A percentile compares a stretch with the other conserved stretches of the same genome.
These are phyloP conservation scores for Aldabrachelys gigantea DNA, from an alignment of 2,113 vertebrate genomes.

Conservation along the genomic window DNA sequence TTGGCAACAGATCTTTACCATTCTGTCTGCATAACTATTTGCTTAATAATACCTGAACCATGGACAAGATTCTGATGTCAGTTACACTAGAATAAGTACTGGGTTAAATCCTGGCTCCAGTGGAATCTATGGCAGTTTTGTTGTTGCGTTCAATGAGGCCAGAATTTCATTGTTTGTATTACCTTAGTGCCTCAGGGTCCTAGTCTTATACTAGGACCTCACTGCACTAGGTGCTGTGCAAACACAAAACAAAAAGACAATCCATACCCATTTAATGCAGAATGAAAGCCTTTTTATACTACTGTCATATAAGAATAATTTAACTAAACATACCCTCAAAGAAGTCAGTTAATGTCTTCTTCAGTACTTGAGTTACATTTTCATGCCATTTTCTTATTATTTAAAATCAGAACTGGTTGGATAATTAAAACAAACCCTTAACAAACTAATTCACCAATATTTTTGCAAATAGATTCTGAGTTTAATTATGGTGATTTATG, in stretches of 20 bases:
- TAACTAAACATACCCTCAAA: background rate
- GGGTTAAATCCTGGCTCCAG: background rate
- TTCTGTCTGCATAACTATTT: background rate
- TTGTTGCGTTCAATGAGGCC: background rate
- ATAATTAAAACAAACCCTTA: background rate
- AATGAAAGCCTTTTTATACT: background rate
- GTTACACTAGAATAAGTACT: background rate
- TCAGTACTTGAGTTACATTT: accelerated
- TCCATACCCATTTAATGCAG: background rate
- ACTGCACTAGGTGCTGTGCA: background rate
- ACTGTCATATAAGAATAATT: background rate
- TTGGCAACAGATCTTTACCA: background rate
- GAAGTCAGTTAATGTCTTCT: background rate
- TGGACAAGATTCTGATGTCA: background rate
- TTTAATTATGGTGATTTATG: background rate
- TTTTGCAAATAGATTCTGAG: background rate
- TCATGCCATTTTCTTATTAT: background rate
- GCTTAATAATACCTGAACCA: background rate
- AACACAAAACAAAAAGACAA: background rate
- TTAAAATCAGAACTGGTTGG: background rate
- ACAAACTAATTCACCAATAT: background rate
- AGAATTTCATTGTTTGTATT: background rate
- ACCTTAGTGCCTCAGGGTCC: background rate
- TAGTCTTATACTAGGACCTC: background rate
- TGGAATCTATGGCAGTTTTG: background rate